Evolutionary conservation across 2,888 invertebrate genomes (phyloP).

Genomic region (Acanthosepion lycidas): DNA sequence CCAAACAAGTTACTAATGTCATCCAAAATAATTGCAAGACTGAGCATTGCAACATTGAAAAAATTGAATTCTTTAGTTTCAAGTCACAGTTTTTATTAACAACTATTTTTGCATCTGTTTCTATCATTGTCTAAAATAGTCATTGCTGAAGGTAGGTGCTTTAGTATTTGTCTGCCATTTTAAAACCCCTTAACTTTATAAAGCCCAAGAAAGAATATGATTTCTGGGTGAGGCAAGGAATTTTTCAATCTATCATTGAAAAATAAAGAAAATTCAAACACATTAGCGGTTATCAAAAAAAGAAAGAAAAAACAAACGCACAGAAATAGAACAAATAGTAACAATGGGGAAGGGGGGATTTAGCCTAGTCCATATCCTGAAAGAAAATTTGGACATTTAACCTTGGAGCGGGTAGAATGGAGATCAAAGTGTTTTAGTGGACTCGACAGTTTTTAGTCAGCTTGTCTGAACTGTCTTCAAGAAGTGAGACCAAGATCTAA

Average conservation of each 20-base stretch:
- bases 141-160: not conserved
- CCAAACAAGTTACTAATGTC: too few species aligned
- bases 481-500: too few species aligned
- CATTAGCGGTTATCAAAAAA: not conserved
- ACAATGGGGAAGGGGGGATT: not conserved
- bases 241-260: not conserved
- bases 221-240: not conserved
- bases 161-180: not conserved
- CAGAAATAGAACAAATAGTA: not conserved
- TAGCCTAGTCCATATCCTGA: not conserved
- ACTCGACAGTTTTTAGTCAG: too few species aligned
- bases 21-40: not conserved
- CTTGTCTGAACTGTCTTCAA: too few species aligned
- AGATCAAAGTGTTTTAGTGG: too few species aligned
- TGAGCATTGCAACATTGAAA: not conserved
- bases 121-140: not conserved
- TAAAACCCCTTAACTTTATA: not conserved
- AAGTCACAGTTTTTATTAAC: not conserved
- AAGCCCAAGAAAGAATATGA: accelerated
- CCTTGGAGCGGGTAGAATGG: too few species aligned
- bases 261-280: not conserved
- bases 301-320: not conserved
- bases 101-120: not conserved
- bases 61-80: not conserved
- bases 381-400: not conserved